phyloP scores from a whole-genome alignment of 2,113 vertebrate species.

The Gobius niger region DNA sequence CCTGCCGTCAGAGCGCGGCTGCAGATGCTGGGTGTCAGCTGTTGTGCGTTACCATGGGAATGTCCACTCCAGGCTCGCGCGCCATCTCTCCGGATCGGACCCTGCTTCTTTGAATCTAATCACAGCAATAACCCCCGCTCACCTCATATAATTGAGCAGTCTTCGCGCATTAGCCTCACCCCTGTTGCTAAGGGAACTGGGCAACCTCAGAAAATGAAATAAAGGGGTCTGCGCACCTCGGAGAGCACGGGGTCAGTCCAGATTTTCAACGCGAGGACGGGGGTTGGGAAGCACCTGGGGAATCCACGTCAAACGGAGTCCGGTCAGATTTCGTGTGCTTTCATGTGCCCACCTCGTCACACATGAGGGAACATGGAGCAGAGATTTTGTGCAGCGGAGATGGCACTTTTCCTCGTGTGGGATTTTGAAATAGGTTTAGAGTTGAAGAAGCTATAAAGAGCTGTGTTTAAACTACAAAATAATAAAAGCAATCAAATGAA shows the following conservation, averaged over 20 bases:
- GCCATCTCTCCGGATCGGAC: slow-evolving; percentile 17
- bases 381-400: slow-evolving; percentile 24
- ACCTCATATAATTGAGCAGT: slow-evolving; percentile 75
- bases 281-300: slow-evolving; percentile 48
- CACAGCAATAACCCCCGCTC: slow-evolving; percentile 64
- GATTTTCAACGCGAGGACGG: slow-evolving; percentile 48
- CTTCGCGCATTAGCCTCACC: slow-evolving; percentile 70
- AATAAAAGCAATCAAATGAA: too few species aligned
- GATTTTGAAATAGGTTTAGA: slow-evolving; percentile 41
- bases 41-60: not conserved
- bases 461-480: not conserved
- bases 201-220: slow-evolving; percentile 58
- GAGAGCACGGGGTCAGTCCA: slow-evolving; percentile 51
- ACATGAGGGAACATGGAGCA: slow-evolving; percentile 51
- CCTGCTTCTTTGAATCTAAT: slow-evolving; percentile 70
- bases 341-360: slow-evolving; percentile 48
- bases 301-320: slow-evolving; percentile 62
- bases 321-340: slow-evolving; percentile 37
- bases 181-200: slow-evolving; percentile 68
- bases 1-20: not conserved
- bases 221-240: slow-evolving; percentile 51
- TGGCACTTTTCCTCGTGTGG: slow-evolving; percentile 29
- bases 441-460: slow-evolving; percentile 18
- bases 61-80: not conserved
- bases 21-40: not conserved